phyloP scores from a whole-genome alignment of 2,888 invertebrate species.

The Lysandra bellargus region DNA sequence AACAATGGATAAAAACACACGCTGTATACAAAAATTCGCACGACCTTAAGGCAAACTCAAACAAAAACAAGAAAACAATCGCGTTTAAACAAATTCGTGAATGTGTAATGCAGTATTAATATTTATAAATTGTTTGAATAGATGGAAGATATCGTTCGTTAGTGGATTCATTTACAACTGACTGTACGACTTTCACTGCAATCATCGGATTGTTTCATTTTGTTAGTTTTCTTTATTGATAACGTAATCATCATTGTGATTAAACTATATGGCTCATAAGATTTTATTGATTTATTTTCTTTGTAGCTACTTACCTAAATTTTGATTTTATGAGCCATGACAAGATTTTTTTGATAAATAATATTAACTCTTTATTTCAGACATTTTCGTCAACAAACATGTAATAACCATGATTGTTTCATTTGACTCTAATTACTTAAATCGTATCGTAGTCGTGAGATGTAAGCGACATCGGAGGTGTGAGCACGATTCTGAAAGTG shows the following conservation, averaged over 20 bases:
- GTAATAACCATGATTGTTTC: too few relatives aligned
- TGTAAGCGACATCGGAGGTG: conserved; percentile 40
- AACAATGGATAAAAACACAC: conserved; percentile 45
- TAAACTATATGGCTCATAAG: not conserved
- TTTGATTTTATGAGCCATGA: too few relatives aligned
- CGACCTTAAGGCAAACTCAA: conserved; percentile 58
- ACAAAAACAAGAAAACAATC: conserved; percentile 69
- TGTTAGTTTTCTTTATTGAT: conserved; percentile 11
- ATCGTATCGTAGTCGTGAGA: conserved; percentile 35
- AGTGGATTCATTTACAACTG: conserved; percentile 39
- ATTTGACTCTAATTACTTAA: too few relatives aligned
- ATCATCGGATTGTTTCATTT: conserved; percentile 14
- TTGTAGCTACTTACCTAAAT: too few relatives aligned
- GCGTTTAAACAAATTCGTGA: conserved; percentile 73
- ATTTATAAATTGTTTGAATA: conserved; percentile 75
- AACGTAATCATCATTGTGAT: not conserved
- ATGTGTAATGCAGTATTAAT: conserved; percentile 72
- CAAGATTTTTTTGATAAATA: too few relatives aligned
- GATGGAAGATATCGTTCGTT: conserved; percentile 65
- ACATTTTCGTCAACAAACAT: too few relatives aligned
- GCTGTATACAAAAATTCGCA: conserved; percentile 59
- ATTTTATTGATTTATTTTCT: not conserved
- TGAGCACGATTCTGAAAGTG: conserved; percentile 54
- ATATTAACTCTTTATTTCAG: too few relatives aligned
- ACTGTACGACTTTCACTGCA: conserved; percentile 36